phyloP scores from a whole-genome alignment of 2,888 invertebrate species.

The Acanthosepion esculentum region DNA sequence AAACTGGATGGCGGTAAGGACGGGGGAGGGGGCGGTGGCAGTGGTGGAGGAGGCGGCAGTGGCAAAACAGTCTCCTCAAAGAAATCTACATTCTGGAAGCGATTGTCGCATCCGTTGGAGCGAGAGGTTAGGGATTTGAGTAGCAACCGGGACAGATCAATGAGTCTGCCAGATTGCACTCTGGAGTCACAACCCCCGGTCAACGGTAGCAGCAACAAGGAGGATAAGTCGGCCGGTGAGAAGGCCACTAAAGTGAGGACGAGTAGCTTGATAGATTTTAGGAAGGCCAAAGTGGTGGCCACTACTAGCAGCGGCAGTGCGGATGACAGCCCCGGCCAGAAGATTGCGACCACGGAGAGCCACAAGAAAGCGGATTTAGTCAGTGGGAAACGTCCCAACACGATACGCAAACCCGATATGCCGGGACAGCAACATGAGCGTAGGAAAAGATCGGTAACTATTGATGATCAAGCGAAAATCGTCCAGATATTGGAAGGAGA shows the following conservation, averaged over 20 bases:
- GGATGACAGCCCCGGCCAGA: not conserved
- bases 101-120: conserved; percentile 44
- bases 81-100: conserved; percentile 41
- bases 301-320: not conserved
- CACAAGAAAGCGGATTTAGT: conserved; percentile 4
- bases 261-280: conserved; percentile 42
- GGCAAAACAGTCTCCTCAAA: not conserved
- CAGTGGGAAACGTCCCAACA: conserved; percentile 24
- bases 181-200: conserved; percentile 41
- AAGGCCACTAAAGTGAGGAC: conserved; percentile 39
- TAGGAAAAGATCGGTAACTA: conserved; percentile 12
- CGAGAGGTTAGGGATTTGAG: conserved; percentile 24
- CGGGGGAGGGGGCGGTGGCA: not conserved
- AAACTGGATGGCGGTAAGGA: conserved; percentile 34
- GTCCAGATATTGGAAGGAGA: conserved; percentile 41
- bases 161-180: conserved; percentile 47
- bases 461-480: conserved; percentile 41
- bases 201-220: not conserved
- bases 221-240: conserved; percentile 15
- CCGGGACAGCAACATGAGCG: not conserved
- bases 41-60: not conserved
- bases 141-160: conserved; percentile 47
- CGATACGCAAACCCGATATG: conserved; percentile 25
- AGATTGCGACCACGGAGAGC: not conserved
- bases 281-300: conserved; percentile 23